phyloP scores from a whole-genome alignment of 1,140 invertebrate genomes.

The Bombus vancouverensis region DNA sequence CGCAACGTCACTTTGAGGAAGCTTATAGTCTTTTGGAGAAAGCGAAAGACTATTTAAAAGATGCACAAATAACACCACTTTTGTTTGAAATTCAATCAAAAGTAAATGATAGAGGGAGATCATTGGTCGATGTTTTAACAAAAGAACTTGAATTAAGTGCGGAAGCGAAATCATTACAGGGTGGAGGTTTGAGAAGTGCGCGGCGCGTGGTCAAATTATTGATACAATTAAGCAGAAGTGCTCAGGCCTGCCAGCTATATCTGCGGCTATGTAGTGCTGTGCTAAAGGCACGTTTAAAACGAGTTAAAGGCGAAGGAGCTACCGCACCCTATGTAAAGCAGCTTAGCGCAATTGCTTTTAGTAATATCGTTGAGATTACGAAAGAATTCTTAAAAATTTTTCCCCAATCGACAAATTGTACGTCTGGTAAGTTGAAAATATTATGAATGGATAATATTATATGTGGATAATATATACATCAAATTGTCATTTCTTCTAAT shows the following conservation, averaged over 20 bases:
- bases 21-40: conserved; percentile 93
- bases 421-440: conserved; percentile 84
- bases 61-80: conserved; percentile 76
- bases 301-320: conserved; percentile 94
- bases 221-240: conserved; percentile 91
- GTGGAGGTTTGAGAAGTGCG: conserved; percentile 92
- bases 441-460: not conserved
- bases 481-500: not conserved
- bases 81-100: conserved; percentile 80
- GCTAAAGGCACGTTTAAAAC: conserved; percentile 91
- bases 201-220: conserved; percentile 93
- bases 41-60: conserved; percentile 84
- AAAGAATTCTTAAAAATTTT: conserved; percentile 93
- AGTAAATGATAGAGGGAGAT: conserved; percentile 86
- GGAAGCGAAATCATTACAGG: conserved; percentile 93
- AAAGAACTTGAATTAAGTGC: conserved; percentile 94
- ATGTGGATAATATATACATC: not conserved
- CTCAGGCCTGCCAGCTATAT: conserved; percentile 93
- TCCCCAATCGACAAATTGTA: conserved; percentile 88
- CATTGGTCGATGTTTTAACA: conserved; percentile 92
- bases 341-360: conserved; percentile 93
- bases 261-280: conserved; percentile 92
- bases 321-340: conserved; percentile 93
- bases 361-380: conserved; percentile 92
- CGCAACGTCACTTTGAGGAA: conserved; percentile 98